Base-by-base conservation (phyloP, 2,888 invertebrate genomes). In the Athetis lepigone region DNA sequence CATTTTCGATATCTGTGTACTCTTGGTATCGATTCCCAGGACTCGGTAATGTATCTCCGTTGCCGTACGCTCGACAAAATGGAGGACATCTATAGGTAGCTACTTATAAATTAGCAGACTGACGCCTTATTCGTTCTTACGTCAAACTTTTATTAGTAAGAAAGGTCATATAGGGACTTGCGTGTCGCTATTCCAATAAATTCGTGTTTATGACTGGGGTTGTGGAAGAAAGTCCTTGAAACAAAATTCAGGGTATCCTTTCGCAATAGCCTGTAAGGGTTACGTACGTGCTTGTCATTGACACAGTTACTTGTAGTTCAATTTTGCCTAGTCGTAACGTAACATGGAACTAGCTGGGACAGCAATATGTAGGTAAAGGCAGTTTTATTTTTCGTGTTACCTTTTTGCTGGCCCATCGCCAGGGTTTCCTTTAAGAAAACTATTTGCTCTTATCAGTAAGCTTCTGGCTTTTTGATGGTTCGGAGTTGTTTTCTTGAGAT, bases 151-250 rank as follows among this genome's bases (percentile, higher is more conserved):
- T 71, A 79, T 70, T 59, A 50, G 47, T 70, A 74, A 65, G 68
- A 82, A 82, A 86, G 83, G 85, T 84, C 83, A 78, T 76, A 54
- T 59, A 71, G 69, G 72, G 73, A 77, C 79, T 87, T 81, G 88
- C 88, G 88, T 88, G 88, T 77, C 79, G 82, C 75, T 75, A 80
- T 85, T 50, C 75, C 75, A 82, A 85, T 82, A 75, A 81, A 75
- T 83, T 85, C 82, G 77, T 85, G 81, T 83, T 82, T 78, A 75
- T 75, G 76, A 79, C 64, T 40, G 69, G 79, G 83, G 81, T 76
- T 76, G 67, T 58, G 72, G 70, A 79, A 77, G 81, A 78, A 81
- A 79, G 85, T 79, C 89, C 89, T 90, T 90, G 88, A 87, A 90
- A 88, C 59, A 59, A 85, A 83, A 85, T 88, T 84, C 76, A 77